A percentile compares a stretch with the other conserved stretches of the same genome.
Conservation (phyloP, 2,888 invertebrate genomes). For the Pammene aurita region DNA sequence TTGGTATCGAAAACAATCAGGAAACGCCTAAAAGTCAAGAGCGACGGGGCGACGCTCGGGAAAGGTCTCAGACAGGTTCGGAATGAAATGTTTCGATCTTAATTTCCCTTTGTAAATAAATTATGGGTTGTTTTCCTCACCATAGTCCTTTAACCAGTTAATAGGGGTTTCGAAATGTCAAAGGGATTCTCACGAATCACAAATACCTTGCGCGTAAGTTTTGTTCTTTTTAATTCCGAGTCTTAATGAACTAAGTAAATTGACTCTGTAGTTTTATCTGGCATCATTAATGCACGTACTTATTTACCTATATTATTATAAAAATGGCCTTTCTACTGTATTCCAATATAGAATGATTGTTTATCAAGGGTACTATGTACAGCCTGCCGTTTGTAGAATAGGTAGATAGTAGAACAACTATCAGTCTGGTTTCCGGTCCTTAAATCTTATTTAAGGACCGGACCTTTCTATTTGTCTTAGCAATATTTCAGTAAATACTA, state of each 20-base stretch:
- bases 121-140: slow-evolving; percentile 26
- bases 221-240: not conserved
- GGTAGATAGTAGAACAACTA: too few species aligned
- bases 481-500: too few species aligned
- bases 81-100: slow-evolving; percentile 28
- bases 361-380: too few species aligned
- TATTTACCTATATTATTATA: not conserved
- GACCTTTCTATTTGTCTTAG: too few species aligned
- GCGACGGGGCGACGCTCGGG: slow-evolving; percentile 64
- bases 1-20: slow-evolving; percentile 68
- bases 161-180: slow-evolving; percentile 11
- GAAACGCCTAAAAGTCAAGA: slow-evolving; percentile 78
- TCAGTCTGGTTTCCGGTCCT: too few species aligned
- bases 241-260: not conserved
- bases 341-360: too few species aligned
- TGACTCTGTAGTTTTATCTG: not conserved
- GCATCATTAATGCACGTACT: not conserved
- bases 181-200: slow-evolving; percentile 8
- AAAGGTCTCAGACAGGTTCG: slow-evolving; percentile 50
- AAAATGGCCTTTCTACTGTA: not conserved
- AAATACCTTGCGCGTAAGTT: not conserved
- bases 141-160: slow-evolving; percentile 21
- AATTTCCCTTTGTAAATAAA: slow-evolving; percentile 22
- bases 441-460: too few species aligned
- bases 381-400: too few species aligned